Conservation (phyloP, 37 sponge, comb jelly and placozoan species). For the Spongilla lacustris region DNA sequence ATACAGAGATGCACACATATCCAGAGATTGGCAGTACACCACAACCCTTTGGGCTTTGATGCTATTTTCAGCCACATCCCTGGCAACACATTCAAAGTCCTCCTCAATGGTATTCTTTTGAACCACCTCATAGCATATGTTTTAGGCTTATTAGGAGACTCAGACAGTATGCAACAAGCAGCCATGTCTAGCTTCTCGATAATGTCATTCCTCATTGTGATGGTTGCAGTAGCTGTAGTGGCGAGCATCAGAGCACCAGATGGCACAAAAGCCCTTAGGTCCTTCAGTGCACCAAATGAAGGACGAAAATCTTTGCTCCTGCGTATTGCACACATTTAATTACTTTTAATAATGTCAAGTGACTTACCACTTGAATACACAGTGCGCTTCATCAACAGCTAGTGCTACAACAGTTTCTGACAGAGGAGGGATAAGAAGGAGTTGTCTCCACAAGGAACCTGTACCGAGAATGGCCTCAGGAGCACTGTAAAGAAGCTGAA, state of each 20-base stretch:
- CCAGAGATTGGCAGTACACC: constrained; percentile 49
- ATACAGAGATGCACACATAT: constrained; percentile 53
- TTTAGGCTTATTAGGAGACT: constrained; percentile 47
- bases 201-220: constrained; percentile 4
- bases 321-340: neutral
- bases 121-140: constrained; percentile 31
- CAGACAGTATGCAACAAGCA: constrained; percentile 4
- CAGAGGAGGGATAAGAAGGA: constrained; percentile 10
- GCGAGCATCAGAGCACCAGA: constrained; percentile 19
- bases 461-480: constrained; percentile 43
- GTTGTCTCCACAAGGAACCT: constrained; percentile 5
- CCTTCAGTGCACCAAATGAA: constrained; percentile 43
- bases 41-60: constrained; percentile 14
- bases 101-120: constrained; percentile 10
- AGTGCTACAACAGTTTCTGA: constrained; percentile 22
- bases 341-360: neutral
- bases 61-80: neutral
- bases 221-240: constrained; percentile 38
- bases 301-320: constrained; percentile 63
- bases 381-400: constrained; percentile 52
- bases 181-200: constrained; percentile 21
- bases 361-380: constrained; percentile 50
- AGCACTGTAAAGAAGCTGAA: constrained; percentile 25
- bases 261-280: constrained; percentile 54
- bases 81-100: neutral